Base-by-base conservation (phyloP, 2,888 invertebrate genomes). In the Drosophila putrida region DNA sequence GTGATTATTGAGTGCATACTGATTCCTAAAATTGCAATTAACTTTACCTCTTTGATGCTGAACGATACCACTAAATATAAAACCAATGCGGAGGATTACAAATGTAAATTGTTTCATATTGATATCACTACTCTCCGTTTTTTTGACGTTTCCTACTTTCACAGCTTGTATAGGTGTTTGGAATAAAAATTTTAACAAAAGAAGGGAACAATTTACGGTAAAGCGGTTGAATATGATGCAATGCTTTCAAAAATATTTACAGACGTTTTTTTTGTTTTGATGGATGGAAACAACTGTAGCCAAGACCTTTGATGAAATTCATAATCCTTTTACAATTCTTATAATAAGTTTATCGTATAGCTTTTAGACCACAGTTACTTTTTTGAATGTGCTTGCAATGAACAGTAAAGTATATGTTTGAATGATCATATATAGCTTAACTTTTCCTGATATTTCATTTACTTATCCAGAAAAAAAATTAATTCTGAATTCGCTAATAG, bases 1-100 rank as follows among this genome's bases (percentile, higher is more conserved):
- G 20, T 49, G 15, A 4, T 11, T 49, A 35, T 33, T 35, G 33
- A 49, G 44, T 27, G 11, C 49, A 35, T 35, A 49, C 11, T 46
- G 44, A 33, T 49, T 49, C 4, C 49, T 35, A 35, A 49, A 49
- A n/a, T 15, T 49, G 25, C 49, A 49, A 15, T 33, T 35, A 25
- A 49, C 33, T 25, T 1, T 49, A 4, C 15, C 33, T 6, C 49
- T 11, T 2, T 10, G 15, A 35, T 35, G 49, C 6, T 9, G 11
- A 11, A 8, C 6, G 10, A 4, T 25, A 25, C 49, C 49, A 50
- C 35, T 10, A 6, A 43, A 11, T 6, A 10, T 43, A 6, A 43
- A 6, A 20, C 1, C 15, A 5, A 25, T 25, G 20, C 20, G 11
- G 20, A 20, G 20, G 5, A 41, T 1, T 20, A 20, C 10, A 41